Evolutionary conservation across 2,797 vertebrate species (phyloP), one percentile per base, ranked within the genome.

Genomic region (Neosalanx taihuensis): DNA sequence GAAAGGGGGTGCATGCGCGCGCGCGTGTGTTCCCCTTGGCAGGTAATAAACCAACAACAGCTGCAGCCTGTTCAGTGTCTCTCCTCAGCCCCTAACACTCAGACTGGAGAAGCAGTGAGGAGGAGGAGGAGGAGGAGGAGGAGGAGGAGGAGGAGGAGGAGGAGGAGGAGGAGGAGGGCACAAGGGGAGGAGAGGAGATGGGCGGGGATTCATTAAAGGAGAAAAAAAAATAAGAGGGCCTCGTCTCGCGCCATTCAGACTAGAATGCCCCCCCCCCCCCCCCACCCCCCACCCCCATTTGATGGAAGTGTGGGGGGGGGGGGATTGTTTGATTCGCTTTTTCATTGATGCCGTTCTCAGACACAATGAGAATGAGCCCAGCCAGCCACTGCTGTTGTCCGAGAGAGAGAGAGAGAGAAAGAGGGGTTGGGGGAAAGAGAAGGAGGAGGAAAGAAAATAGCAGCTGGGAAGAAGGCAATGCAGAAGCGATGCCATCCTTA

Each of bases 31-130:
- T 81, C 77, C 60, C 69, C 77, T 86, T 85, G 83, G 80, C 80
- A 85, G 82, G 81, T 86, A 81, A 80, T 86, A 81, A 73, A 80
- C 30, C 72, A 61, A 66, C 41, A 71, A 79, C 79, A 81, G 84
- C 85, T 80, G 73, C 4, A 59, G 70, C 51, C 57, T 73, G 71
- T 80, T 64, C 63, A 18, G 18, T 31, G 49, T 31, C 13, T 31
- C 9, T 13, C 51, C 60, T 31, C 20, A 9, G 57, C 57, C 23
- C 18, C 5, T 41, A 59, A 20, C 57, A 29, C 20, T 37, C 64
- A 72, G 57, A 74, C 77, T 26, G 69, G 62, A 41, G 33, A 41
- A 33, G 12, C 15, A 37, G 78, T 73, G 58, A 30, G 53, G 59
- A 67, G 20, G 71, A 71, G 46, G 57, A 33, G 37, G 33, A 71